Percentiles rank a stretch among this genome's conserved stretches.
Evolutionary conservation across 2,888 invertebrate species (phyloP).

Genomic region (Folsomia candida): DNA sequence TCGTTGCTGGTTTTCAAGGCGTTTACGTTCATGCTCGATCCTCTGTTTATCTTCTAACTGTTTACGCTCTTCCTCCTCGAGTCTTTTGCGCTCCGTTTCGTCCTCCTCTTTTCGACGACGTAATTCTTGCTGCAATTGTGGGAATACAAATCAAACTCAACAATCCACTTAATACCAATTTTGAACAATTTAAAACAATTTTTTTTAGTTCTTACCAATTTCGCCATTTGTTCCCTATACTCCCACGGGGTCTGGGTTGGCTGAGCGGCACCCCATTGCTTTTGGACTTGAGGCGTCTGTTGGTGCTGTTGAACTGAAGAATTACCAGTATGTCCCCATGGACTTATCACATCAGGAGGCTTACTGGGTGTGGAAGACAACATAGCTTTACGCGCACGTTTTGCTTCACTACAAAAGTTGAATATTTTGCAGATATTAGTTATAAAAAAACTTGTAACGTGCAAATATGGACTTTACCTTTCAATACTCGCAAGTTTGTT

Average conservation of each 20-base stretch:
- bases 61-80: slow-evolving; percentile 58
- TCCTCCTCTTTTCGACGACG: slow-evolving; percentile 50
- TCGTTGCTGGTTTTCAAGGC: slow-evolving; percentile 30
- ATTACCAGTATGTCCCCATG: slow-evolving; percentile 35
- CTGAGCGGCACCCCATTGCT: slow-evolving; percentile 41
- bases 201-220: slow-evolving; percentile 4
- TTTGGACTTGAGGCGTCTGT: slow-evolving; percentile 38
- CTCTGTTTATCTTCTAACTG: slow-evolving; percentile 55
- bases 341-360: slow-evolving; percentile 31
- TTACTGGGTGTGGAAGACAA: slow-evolving; percentile 32
- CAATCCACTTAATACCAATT: neutral
- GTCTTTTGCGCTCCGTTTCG: slow-evolving; percentile 59
- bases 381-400: too few relatives aligned
- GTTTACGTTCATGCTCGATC: slow-evolving; percentile 48
- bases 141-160: neutral
- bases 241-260: slow-evolving; percentile 40
- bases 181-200: neutral
- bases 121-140: slow-evolving; percentile 37
- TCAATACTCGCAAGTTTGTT: too few relatives aligned
- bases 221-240: slow-evolving; percentile 44
- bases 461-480: too few relatives aligned
- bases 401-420: too few relatives aligned
- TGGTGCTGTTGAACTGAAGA: slow-evolving; percentile 32
- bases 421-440: too few relatives aligned
- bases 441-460: too few relatives aligned